phyloP scores from a whole-genome alignment of 2,113 vertebrate species.

The Gymnorhina tibicen region DNA sequence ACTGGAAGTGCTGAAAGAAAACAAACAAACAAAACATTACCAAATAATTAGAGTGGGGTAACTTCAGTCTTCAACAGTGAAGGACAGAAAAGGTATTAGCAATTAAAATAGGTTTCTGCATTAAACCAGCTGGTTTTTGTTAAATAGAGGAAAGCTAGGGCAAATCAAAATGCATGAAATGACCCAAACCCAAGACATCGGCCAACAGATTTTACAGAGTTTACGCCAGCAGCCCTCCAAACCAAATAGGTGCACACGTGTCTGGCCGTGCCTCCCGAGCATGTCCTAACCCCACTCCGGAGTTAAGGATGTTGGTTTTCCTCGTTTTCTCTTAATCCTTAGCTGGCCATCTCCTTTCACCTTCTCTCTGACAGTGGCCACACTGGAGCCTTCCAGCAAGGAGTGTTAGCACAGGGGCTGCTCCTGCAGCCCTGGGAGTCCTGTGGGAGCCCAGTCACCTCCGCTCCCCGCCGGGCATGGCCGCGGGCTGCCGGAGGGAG shows the following conservation, averaged over 20 bases:
- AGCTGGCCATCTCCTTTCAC: background rate
- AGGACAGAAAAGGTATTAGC: background rate
- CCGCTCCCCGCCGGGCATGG: accelerated
- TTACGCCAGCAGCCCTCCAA: background rate
- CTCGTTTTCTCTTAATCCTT: background rate
- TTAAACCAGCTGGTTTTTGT: background rate
- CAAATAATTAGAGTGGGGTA: background rate
- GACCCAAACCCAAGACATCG: background rate
- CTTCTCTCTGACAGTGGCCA: background rate
- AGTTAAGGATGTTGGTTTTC: background rate
- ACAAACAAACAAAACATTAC: background rate
- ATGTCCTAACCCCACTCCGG: accelerated
- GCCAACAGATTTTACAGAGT: background rate
- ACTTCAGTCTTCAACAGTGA: background rate
- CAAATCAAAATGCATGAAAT: background rate
- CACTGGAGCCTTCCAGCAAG: background rate
- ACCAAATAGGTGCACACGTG: accelerated
- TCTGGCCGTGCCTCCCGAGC: background rate
- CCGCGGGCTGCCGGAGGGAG: background rate
- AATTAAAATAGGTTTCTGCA: background rate
- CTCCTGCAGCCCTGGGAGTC: background rate
- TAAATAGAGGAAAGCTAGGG: background rate
- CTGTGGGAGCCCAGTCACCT: background rate
- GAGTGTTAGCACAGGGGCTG: accelerated
- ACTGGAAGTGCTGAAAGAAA: background rate